phyloP scores from a whole-genome alignment of 2,797 vertebrate species.

The Melanotaenia parkinsoni region DNA sequence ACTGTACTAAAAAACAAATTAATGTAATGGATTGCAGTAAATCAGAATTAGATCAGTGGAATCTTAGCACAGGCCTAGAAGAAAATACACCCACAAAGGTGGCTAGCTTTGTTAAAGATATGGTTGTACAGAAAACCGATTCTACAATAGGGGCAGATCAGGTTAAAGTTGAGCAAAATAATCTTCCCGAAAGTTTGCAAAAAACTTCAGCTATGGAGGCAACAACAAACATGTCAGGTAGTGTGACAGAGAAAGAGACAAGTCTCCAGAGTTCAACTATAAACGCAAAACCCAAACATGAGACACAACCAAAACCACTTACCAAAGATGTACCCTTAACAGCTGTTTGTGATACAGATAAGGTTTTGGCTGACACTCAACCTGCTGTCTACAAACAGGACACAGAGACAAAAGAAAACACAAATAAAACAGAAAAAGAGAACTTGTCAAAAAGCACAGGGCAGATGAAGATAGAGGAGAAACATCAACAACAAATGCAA shows the following conservation, averaged over 20 bases:
- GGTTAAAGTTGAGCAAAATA: conserved; percentile 29
- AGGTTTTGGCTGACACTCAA: conserved; percentile 62
- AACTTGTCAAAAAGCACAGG: conserved; percentile 13
- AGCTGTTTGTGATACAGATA: conserved; percentile 63
- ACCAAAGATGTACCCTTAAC: conserved; percentile 28
- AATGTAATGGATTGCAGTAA: conserved; percentile 23
- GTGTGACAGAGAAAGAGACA: conserved; percentile 22
- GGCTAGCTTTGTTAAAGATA: conserved; percentile 16
- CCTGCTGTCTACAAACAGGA: conserved; percentile 46
- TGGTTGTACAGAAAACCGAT: conserved; percentile 14
- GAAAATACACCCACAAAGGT: conserved; percentile 37
- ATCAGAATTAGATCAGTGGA: conserved; percentile 27
- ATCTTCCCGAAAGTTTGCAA: conserved; percentile 23
- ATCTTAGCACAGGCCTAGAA: conserved; percentile 23
- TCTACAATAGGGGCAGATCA: conserved; percentile 23
- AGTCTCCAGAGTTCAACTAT: conserved; percentile 17
- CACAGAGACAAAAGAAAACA: conserved; percentile 38
- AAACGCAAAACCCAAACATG: conserved; percentile 30
- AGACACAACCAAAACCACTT: conserved; percentile 44
- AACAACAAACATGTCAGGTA: conserved; percentile 19
- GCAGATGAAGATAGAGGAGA: conserved; percentile 26
- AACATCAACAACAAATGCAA: conserved; percentile 17
- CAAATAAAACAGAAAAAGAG: conserved; percentile 33
- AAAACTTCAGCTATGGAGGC: conserved; percentile 28
- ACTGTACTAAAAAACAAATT: conserved; percentile 22